A percentile compares a stretch with the other conserved stretches of the same genome.
phyloP scores from a whole-genome alignment of 2,113 vertebrate genomes.

The Alosa alosa region DNA sequence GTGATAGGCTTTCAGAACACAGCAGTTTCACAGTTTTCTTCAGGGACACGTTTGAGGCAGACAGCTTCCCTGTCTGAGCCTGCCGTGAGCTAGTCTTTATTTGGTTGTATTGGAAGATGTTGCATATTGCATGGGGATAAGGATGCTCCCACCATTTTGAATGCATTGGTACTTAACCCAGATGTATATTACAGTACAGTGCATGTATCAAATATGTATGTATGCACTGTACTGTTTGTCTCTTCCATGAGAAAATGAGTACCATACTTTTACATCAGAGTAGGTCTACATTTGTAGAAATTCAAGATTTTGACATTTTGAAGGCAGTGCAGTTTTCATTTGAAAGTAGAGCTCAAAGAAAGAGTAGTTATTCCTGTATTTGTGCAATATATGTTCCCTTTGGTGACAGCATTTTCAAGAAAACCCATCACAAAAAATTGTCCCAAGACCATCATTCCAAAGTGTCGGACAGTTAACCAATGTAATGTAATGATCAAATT shows the following conservation, averaged over 20 bases:
- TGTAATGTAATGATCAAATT: not conserved
- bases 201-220: not conserved
- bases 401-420: not conserved
- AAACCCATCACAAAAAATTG: not conserved
- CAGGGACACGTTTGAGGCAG: not conserved
- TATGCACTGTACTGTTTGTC: not conserved
- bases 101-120: not conserved
- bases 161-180: not conserved
- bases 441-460: not conserved
- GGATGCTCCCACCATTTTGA: not conserved
- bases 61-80: not conserved
- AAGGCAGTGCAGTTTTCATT: not conserved
- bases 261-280: not conserved
- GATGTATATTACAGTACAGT: not conserved
- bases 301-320: not conserved
- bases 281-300: not conserved
- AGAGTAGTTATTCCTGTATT: not conserved
- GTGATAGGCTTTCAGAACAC: not conserved
- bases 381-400: not conserved
- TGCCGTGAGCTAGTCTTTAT: not conserved
- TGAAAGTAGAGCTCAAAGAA: not conserved
- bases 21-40: not conserved
- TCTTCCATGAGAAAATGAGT: not conserved
- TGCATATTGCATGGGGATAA: not conserved
- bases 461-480: not conserved